Conservation (phyloP, 2,113 vertebrate species). For the Ailuropoda melanoleuca region DNA sequence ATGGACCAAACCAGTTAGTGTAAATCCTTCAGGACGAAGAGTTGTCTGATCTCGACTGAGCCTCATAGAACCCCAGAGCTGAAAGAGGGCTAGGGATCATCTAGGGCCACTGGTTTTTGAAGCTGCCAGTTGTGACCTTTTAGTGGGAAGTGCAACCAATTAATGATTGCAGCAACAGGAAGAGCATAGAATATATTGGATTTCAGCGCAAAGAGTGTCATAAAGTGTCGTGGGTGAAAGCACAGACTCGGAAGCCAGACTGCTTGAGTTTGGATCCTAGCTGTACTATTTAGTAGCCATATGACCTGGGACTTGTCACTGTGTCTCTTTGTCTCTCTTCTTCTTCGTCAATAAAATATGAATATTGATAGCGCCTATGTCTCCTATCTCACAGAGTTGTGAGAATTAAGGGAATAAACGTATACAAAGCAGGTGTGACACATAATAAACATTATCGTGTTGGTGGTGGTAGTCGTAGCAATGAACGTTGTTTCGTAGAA, state of each 20-base stretch:
- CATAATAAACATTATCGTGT: rapidly evolving
- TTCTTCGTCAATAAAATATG: neutral
- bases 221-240: neutral
- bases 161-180: neutral
- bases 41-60: neutral
- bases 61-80: neutral
- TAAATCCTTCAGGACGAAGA: neutral
- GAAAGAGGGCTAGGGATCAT: neutral
- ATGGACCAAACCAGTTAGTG: neutral
- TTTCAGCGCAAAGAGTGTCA: neutral
- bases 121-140: neutral
- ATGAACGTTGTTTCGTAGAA: neutral
- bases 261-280: neutral
- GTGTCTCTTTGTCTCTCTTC: neutral
- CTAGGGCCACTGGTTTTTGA: neutral
- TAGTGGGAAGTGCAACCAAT: neutral
- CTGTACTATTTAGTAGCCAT: neutral
- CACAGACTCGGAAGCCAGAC: neutral
- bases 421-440: neutral
- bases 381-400: neutral
- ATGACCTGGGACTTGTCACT: neutral
- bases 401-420: neutral
- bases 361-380: neutral
- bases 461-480: neutral
- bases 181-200: neutral